Evolutionary conservation across 2,888 invertebrate genomes (phyloP).

Genomic region (Panopea generosa): DNA sequence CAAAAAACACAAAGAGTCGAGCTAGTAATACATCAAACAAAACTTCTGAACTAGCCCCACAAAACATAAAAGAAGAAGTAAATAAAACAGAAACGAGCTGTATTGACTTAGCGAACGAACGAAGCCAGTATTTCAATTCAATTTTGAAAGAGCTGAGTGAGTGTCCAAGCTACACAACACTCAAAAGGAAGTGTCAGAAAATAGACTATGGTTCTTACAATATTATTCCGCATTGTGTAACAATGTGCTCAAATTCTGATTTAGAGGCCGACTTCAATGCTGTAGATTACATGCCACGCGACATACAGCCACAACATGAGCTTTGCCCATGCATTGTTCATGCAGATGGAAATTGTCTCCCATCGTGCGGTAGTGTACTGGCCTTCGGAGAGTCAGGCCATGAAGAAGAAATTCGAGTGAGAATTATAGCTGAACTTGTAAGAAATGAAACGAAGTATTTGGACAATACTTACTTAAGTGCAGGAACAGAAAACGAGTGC

Average conservation of each 20-base stretch:
- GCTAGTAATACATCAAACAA: too few relatives aligned
- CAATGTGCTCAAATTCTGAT: background rate
- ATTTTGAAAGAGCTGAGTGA: too few relatives aligned
- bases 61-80: too few relatives aligned
- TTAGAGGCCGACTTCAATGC: background rate
- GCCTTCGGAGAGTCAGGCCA: slow-evolving; percentile 4
- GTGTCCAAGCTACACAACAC: too few relatives aligned
- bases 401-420: slow-evolving; percentile 5
- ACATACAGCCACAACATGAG: background rate
- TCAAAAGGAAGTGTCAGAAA: too few relatives aligned
- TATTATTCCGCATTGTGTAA: background rate
- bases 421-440: slow-evolving; percentile 12
- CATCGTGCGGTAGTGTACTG: slow-evolving; percentile 23
- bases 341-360: slow-evolving; percentile 26
- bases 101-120: too few relatives aligned
- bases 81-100: too few relatives aligned
- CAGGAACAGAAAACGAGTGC: too few relatives aligned
- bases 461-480: too few relatives aligned
- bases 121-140: too few relatives aligned
- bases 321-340: slow-evolving; percentile 7
- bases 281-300: background rate
- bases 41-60: too few relatives aligned
- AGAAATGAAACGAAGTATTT: slow-evolving; percentile 8
- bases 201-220: background rate
- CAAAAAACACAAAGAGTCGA: too few relatives aligned